phyloP scores from a whole-genome alignment of 2,888 invertebrate species.

The Platypus cylindrus region DNA sequence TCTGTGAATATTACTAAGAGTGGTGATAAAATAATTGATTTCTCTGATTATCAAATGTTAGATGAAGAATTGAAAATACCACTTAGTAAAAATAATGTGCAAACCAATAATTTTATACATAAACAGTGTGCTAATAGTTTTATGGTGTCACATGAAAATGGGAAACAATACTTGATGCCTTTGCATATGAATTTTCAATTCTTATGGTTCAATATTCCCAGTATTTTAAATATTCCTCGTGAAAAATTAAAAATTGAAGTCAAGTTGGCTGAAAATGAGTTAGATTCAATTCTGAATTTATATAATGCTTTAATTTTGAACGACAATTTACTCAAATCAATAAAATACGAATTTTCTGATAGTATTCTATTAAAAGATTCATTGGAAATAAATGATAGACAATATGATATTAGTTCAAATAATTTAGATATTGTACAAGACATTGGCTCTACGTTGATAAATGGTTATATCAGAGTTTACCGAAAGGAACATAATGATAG shows the following conservation, averaged over 20 bases:
- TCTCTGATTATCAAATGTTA: background rate
- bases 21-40: slow-evolving; percentile 7
- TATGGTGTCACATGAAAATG: slow-evolving; percentile 17
- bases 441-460: slow-evolving; percentile 28
- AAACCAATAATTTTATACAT: slow-evolving; percentile 14
- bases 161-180: too few relatives aligned
- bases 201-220: slow-evolving; percentile 24
- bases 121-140: slow-evolving; percentile 21
- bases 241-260: background rate
- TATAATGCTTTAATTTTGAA: slow-evolving; percentile 15
- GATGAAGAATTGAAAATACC: slow-evolving; percentile 13
- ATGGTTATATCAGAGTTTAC: slow-evolving; percentile 17
- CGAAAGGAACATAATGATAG: slow-evolving; percentile 10
- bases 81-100: slow-evolving; percentile 5
- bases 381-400: slow-evolving; percentile 32
- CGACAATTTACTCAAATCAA: slow-evolving; percentile 7
- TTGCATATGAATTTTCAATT: too few relatives aligned
- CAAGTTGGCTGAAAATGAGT: background rate
- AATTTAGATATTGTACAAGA: slow-evolving; percentile 24
- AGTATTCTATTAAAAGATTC: slow-evolving; percentile 30
- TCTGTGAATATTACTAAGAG: background rate
- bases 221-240: slow-evolving; percentile 15
- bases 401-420: slow-evolving; percentile 17
- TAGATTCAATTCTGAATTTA: slow-evolving; percentile 10
- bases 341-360: slow-evolving; percentile 24